Evolutionary conservation across 2,888 invertebrate species (phyloP).

Genomic region (Pammene fasciana): DNA sequence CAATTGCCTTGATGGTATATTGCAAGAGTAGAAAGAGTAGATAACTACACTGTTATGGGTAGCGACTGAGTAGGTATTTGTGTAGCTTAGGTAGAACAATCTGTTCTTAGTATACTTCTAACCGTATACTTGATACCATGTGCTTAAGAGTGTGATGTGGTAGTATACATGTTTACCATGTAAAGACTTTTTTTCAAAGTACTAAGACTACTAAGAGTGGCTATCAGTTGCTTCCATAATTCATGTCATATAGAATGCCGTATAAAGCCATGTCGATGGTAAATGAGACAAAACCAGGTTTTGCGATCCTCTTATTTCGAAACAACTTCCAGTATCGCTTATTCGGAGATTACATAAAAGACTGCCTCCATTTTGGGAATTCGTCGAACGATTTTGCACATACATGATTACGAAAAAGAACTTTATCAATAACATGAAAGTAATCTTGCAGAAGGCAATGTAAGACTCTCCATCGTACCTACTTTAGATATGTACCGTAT

Average conservation of each 20-base stretch:
- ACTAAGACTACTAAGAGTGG: background rate
- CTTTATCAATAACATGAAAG: slow-evolving; percentile 5
- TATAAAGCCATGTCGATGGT: background rate
- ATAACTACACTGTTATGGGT: slow-evolving; percentile 5
- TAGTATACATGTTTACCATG: background rate
- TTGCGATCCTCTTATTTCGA: slow-evolving; percentile 24
- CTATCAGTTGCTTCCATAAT: background rate
- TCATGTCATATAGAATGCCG: background rate
- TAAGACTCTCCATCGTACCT: background rate
- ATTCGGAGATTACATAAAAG: slow-evolving; percentile 31
- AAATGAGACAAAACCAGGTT: slow-evolving; percentile 27
- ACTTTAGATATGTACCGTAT: no score
- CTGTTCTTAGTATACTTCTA: slow-evolving; percentile 7
- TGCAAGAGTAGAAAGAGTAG: slow-evolving; percentile 22
- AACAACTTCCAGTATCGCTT: slow-evolving; percentile 26
- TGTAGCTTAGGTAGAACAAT: slow-evolving; percentile 8
- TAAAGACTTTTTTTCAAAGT: slow-evolving; percentile 6
- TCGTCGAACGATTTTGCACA: slow-evolving; percentile 1
- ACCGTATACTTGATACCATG: background rate
- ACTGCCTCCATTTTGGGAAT: slow-evolving; percentile 30
- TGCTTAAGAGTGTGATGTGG: background rate
- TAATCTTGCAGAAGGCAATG: background rate
- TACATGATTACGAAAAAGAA: slow-evolving; percentile 22
- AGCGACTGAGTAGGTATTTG: slow-evolving; percentile 23
- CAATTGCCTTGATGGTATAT: slow-evolving; percentile 34